phyloP scores from a whole-genome alignment of 1,140 invertebrate genomes.

The Lutraria rhynchaena region DNA sequence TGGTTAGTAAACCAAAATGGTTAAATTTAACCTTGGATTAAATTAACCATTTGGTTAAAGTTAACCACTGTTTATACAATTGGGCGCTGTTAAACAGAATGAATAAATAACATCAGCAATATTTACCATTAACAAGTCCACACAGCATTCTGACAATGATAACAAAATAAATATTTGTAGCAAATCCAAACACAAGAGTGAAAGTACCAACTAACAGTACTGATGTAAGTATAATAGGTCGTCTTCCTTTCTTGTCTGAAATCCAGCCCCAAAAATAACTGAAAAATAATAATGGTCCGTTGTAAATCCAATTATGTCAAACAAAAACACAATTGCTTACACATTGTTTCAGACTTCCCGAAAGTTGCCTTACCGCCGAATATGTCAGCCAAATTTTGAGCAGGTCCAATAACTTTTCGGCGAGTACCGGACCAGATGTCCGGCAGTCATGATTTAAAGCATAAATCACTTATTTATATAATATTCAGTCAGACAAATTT shows the following conservation, averaged over 20 bases:
- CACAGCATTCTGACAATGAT: conserved; percentile 72
- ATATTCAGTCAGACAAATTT: too few relatives aligned
- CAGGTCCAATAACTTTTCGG: too few relatives aligned
- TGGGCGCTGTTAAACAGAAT: not conserved
- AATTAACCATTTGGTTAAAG: too few relatives aligned
- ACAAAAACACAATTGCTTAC: not conserved
- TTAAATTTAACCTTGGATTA: too few relatives aligned
- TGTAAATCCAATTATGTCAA: not conserved
- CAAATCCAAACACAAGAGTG: conserved; percentile 77
- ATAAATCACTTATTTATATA: too few relatives aligned
- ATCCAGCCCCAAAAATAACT: conserved; percentile 81
- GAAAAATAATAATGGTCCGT: conserved; percentile 24
- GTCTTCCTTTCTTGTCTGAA: conserved; percentile 75
- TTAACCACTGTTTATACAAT: too few relatives aligned
- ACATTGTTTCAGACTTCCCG: not conserved
- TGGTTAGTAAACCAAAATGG: too few relatives aligned
- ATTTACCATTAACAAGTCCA: conserved; percentile 76
- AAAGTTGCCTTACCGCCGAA: not conserved
- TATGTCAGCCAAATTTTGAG: too few relatives aligned
- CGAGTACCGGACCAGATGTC: too few relatives aligned
- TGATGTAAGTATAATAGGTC: conserved; percentile 72
- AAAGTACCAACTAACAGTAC: conserved; percentile 70
- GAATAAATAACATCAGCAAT: not conserved
- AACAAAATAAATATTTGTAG: conserved; percentile 69
- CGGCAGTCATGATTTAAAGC: not conserved